A percentile compares a stretch with the other conserved stretches of the same genome.
Conservation (phyloP, 2,888 invertebrate species). For the Drosophila eohydei region DNA sequence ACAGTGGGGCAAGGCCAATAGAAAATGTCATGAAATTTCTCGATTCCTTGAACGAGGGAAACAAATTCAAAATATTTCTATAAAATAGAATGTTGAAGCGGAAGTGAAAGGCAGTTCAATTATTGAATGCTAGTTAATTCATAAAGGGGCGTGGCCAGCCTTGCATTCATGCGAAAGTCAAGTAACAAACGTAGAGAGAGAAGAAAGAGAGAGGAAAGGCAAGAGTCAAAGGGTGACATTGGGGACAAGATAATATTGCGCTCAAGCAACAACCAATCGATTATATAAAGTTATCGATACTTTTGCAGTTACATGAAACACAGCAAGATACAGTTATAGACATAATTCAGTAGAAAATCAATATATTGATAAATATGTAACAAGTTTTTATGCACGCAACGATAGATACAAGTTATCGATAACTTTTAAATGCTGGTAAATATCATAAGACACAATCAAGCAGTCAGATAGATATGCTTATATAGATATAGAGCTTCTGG, state of each 20-base stretch:
- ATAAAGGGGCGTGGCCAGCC: constrained; percentile 13
- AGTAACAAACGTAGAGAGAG: neutral
- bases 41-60: neutral
- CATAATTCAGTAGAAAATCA: too few species aligned
- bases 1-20: constrained; percentile 45
- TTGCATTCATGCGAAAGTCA: constrained; percentile 11
- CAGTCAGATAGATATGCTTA: too few species aligned
- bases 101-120: constrained; percentile 28
- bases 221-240: too few species aligned
- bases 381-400: too few species aligned
- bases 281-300: neutral
- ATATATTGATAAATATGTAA: too few species aligned
- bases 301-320: neutral
- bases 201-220: neutral
- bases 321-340: neutral
- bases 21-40: constrained; percentile 12
- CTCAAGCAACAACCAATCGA: too few species aligned
- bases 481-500: too few species aligned
- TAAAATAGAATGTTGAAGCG: constrained; percentile 28
- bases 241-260: too few species aligned
- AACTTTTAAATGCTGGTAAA: too few species aligned
- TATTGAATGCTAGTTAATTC: neutral
- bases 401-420: too few species aligned
- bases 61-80: neutral
- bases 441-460: too few species aligned